Evolutionary conservation across 2,797 vertebrate genomes (phyloP).

Genomic region (Cryptoblepharus egeriae): DNA sequence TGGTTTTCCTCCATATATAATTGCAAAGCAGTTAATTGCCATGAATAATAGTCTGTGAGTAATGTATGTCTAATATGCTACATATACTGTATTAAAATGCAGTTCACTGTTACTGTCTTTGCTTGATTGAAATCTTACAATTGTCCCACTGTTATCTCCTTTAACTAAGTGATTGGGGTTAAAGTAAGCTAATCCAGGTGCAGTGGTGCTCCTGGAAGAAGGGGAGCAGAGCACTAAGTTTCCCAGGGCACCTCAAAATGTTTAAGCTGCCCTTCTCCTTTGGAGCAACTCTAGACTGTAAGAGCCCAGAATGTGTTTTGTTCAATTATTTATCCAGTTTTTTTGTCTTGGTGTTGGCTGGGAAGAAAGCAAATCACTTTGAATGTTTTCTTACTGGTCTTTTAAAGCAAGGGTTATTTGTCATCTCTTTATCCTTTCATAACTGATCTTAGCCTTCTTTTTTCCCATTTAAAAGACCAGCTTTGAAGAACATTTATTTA

Average conservation of each 20-base stretch:
- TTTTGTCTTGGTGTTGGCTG: neutral
- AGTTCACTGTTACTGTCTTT: neutral
- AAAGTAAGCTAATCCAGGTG: neutral
- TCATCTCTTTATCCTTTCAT: neutral
- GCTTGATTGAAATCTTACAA: neutral
- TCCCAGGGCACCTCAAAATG: no score
- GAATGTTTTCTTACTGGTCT: neutral
- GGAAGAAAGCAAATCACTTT: neutral
- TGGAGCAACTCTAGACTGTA: no score
- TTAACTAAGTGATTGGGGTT: neutral
- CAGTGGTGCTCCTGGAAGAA: neutral
- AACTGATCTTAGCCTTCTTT: neutral
- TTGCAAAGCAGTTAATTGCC: slow-evolving; percentile 78
- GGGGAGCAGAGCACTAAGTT: no score
- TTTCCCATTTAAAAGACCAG: slow-evolving; percentile 67
- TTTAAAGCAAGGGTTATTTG: neutral
- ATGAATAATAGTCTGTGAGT: slow-evolving; percentile 76
- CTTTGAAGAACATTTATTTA: slow-evolving; percentile 76
- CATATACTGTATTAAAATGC: neutral
- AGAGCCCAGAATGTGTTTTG: neutral
- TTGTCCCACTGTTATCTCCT: neutral
- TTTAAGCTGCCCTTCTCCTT: no score
- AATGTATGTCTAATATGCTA: neutral
- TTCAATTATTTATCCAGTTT: neutral
- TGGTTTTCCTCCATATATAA: slow-evolving; percentile 77